Percentiles rank a stretch among this genome's conserved stretches.
Evolutionary conservation across 1,140 invertebrate genomes (phyloP).

Genomic region (Rhopalosiphum maidis): DNA sequence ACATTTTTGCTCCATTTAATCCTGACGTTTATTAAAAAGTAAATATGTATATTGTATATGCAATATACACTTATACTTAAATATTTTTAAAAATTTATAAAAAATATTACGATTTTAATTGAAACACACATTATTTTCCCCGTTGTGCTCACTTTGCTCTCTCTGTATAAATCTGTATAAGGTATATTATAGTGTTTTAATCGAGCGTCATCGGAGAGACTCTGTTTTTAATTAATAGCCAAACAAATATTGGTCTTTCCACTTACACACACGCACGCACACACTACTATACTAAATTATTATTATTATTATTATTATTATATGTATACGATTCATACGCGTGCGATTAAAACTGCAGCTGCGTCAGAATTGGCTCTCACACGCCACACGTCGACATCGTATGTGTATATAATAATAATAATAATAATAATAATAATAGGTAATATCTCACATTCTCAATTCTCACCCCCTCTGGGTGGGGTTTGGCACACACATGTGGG

Average conservation of each 20-base stretch:
- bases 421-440: neutral
- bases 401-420: neutral
- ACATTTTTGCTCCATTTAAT: constrained; percentile 52
- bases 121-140: neutral
- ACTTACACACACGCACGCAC: neutral
- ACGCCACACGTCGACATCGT: constrained; percentile 2
- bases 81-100: neutral
- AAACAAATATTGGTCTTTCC: neutral
- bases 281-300: neutral
- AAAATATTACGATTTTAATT: neutral
- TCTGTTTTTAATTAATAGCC: neutral
- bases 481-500: constrained; percentile 55
- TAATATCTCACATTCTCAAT: constrained; percentile 3
- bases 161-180: neutral
- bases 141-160: neutral
- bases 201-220: neutral
- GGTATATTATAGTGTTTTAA: neutral
- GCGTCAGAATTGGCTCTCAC: constrained; percentile 10
- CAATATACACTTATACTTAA: neutral
- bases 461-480: constrained; percentile 53
- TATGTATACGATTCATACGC: neutral
- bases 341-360: constrained; percentile 19
- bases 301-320: neutral
- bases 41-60: neutral
- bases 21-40: constrained; percentile 56